These are phyloP conservation scores for Carettochelys insculpta DNA, from an alignment of 2,113 vertebrate genomes.

Conservation along the genomic window DNA sequence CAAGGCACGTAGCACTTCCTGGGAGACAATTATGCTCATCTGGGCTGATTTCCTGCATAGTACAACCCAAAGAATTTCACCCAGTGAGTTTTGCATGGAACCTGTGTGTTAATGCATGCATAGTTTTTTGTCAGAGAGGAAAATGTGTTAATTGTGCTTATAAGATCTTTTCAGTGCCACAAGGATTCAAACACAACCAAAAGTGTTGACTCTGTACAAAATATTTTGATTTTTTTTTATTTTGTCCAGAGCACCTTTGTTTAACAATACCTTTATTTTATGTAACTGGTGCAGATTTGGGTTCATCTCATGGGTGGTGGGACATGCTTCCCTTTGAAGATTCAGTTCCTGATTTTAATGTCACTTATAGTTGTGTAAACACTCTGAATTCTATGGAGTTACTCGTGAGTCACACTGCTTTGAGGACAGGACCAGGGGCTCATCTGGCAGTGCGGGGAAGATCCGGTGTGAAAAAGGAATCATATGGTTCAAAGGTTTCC, in stretches of 20 bases:
- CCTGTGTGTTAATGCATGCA: rapidly evolving
- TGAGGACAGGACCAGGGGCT: rapidly evolving
- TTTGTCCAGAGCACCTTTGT: neutral
- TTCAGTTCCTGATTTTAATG: neutral
- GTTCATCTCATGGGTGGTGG: neutral
- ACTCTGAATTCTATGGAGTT: neutral
- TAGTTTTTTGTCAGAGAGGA: neutral
- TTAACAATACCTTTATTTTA: neutral
- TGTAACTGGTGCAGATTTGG: neutral
- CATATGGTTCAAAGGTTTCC: neutral
- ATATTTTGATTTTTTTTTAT: neutral
- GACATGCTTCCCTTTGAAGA: neutral
- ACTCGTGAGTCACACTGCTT: neutral
- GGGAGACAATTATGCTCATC: neutral
- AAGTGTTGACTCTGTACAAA: neutral
- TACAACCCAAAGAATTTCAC: neutral
- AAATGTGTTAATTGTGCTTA: neutral
- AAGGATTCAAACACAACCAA: neutral
- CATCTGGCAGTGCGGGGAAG: neutral
- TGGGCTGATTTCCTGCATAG: neutral
- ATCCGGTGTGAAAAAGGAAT: neutral
- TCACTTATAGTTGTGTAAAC: neutral
- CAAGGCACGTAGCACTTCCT: neutral
- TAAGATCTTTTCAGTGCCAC: neutral
- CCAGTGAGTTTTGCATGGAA: neutral